Conservation (phyloP, 2,888 invertebrate genomes). For the Dryadula phaetusa region DNA sequence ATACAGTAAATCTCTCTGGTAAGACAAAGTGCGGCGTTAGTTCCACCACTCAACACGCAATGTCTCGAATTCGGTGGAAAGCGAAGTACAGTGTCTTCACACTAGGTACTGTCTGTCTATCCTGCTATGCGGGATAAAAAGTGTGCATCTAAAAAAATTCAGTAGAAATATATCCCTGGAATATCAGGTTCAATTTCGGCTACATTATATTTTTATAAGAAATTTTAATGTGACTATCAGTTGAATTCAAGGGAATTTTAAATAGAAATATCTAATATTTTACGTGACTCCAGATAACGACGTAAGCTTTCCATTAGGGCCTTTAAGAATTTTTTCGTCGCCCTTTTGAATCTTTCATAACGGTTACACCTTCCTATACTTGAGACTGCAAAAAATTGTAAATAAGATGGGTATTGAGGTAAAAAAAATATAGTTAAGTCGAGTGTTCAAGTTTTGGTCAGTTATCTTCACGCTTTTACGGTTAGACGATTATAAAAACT, state of each 20-base stretch:
- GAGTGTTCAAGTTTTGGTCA: slow-evolving; percentile 29
- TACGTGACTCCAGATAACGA: slow-evolving; percentile 71
- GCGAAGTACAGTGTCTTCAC: too few relatives aligned
- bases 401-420: slow-evolving; percentile 16
- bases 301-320: slow-evolving; percentile 66
- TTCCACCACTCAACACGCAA: too few relatives aligned
- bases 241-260: slow-evolving; percentile 33
- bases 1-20: too few relatives aligned
- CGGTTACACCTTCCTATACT: slow-evolving; percentile 70
- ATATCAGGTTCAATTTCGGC: too few relatives aligned
- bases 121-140: too few relatives aligned
- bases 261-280: slow-evolving; percentile 67
- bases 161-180: too few relatives aligned
- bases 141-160: too few relatives aligned
- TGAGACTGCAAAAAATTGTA: slow-evolving; percentile 45
- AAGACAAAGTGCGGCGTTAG: too few relatives aligned
- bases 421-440: slow-evolving; percentile 26
- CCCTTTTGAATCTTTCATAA: slow-evolving; percentile 74
- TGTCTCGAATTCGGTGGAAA: too few relatives aligned
- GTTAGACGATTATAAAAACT: slow-evolving; percentile 30
- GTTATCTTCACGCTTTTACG: slow-evolving; percentile 37
- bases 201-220: not conserved
- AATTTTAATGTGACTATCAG: not conserved
- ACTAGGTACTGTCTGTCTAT: too few relatives aligned
- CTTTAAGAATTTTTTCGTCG: slow-evolving; percentile 58